Conservation (phyloP, 2,888 invertebrate species). For the Drosophila ezoana region DNA sequence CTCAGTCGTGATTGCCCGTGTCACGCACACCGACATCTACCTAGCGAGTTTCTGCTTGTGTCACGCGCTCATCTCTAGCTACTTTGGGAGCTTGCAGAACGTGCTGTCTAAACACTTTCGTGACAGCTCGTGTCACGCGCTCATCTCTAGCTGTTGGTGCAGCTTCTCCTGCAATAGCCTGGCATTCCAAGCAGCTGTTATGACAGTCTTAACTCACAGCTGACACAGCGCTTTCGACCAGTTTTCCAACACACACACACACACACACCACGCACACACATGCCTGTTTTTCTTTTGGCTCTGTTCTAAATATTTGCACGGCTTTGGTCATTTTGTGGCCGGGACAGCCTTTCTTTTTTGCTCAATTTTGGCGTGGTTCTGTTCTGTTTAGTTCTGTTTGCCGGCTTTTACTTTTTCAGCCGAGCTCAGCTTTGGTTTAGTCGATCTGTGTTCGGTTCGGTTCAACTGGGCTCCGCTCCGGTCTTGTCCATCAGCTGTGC, state of each 20-base stretch:
- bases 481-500: constrained; percentile 29
- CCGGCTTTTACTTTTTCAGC: constrained; percentile 52
- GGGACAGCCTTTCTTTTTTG: constrained; percentile 46
- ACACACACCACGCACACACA: constrained; percentile 1
- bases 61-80: constrained; percentile 21
- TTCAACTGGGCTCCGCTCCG: constrained; percentile 33
- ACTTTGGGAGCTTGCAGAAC: background rate
- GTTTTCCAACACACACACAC: constrained; percentile 31
- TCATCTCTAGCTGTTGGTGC: too few relatives aligned
- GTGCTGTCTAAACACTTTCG: too few relatives aligned
- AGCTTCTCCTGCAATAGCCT: constrained; percentile 15
- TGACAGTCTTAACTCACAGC: constrained; percentile 51
- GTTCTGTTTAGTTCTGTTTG: constrained; percentile 1
- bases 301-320: constrained; percentile 66
- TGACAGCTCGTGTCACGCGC: background rate
- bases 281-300: constrained; percentile 21
- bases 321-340: constrained; percentile 45
- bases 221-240: constrained; percentile 44
- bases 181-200: constrained; percentile 38
- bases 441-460: constrained; percentile 2
- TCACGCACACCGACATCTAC: background rate
- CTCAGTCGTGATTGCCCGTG: background rate
- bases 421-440: constrained; percentile 3
- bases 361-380: constrained; percentile 17
- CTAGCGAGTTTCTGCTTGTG: background rate